A percentile compares a stretch with the other conserved stretches of the same genome.
Evolutionary conservation across 2,113 vertebrate genomes (phyloP).

Genomic region (Calyptommatus sinebrachiatus): DNA sequence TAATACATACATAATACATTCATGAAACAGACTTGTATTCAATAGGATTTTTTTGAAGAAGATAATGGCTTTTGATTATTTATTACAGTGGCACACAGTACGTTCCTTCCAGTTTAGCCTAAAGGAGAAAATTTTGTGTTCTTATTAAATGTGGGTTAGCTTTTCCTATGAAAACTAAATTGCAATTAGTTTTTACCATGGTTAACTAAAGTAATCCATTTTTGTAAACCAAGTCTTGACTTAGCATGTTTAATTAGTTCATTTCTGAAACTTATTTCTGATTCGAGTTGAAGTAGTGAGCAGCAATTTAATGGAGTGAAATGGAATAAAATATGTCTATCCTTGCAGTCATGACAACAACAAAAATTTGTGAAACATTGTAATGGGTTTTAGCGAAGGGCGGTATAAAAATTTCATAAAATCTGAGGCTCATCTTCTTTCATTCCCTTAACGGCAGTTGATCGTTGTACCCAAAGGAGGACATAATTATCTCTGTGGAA

Average conservation of each 20-base stretch:
- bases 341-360: not conserved
- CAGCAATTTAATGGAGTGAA: too few relatives aligned
- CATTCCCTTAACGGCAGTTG: not conserved
- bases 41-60: not conserved
- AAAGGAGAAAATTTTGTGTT: not conserved
- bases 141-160: not conserved
- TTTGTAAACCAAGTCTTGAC: not conserved
- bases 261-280: not conserved
- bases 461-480: too few relatives aligned
- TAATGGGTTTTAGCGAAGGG: too few relatives aligned
- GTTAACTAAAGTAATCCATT: not conserved
- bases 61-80: not conserved
- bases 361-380: not conserved
- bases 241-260: not conserved
- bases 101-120: too few relatives aligned
- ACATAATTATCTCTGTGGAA: too few relatives aligned
- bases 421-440: not conserved
- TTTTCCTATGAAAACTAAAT: not conserved
- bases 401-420: too few relatives aligned
- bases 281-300: not conserved
- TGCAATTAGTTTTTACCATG: not conserved
- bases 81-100: not conserved
- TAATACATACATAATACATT: not conserved
- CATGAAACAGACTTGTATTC: not conserved
- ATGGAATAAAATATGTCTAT: not conserved